Percentiles rank a stretch among this genome's conserved stretches.
phyloP scores from a whole-genome alignment of 2,888 invertebrate genomes.

The Drosophila nr. medialis region DNA sequence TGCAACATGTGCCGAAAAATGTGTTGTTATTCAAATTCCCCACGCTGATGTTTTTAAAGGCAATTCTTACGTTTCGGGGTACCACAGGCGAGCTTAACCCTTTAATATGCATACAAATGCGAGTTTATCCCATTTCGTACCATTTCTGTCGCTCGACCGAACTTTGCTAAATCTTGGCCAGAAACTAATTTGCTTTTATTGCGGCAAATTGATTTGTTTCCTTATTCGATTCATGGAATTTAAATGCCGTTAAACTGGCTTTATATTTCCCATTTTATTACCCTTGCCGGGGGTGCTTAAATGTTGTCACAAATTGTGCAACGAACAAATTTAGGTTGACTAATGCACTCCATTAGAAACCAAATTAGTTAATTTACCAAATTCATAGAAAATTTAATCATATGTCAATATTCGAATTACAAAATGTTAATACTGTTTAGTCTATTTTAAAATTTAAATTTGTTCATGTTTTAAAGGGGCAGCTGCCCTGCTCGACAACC shows the following conservation, averaged over 20 bases:
- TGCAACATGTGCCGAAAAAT: constrained; percentile 67
- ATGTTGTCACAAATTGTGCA: neutral
- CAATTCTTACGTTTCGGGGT: constrained; percentile 10
- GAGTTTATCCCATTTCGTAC: constrained; percentile 24
- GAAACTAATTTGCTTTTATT: constrained; percentile 73
- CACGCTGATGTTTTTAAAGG: constrained; percentile 20
- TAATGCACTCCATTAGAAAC: neutral
- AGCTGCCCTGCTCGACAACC: neutral
- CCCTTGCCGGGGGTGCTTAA: neutral
- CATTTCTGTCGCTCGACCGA: constrained; percentile 49
- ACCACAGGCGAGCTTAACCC: constrained; percentile 43
- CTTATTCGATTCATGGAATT: constrained; percentile 40
- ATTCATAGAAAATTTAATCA: constrained; percentile 2
- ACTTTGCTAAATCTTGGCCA: constrained; percentile 55
- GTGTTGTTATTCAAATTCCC: constrained; percentile 55
- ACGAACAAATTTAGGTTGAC: neutral
- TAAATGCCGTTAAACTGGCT: constrained; percentile 24
- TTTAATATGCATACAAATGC: constrained; percentile 32
- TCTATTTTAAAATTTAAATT: constrained; percentile 25
- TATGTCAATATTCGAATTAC: constrained; percentile 8
- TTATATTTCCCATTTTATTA: neutral
- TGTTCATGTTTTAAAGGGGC: constrained; percentile 32
- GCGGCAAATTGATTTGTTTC: constrained; percentile 73
- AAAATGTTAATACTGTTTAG: constrained; percentile 22
- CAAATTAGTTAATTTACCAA: neutral